phyloP scores from a whole-genome alignment of 2,797 vertebrate genomes.

The Remorina albescens region DNA sequence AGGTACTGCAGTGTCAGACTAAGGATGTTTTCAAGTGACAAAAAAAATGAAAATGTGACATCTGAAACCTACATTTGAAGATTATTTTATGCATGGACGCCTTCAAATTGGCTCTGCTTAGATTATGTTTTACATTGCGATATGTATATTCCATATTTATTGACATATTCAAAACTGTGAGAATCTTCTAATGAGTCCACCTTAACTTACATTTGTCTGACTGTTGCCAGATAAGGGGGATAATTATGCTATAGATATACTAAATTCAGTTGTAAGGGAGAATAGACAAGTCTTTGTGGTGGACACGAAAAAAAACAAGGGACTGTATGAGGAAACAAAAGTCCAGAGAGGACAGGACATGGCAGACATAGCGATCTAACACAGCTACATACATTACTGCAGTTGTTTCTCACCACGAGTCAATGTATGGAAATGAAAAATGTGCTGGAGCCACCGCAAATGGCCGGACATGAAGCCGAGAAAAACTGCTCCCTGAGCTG shows the following conservation, averaged over 20 bases:
- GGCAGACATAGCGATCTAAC: not conserved
- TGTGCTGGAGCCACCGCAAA: conserved; percentile 50
- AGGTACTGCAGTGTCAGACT: not conserved
- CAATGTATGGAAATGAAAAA: conserved; percentile 25
- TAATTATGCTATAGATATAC: not conserved
- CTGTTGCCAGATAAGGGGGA: not conserved
- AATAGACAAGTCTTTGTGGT: not conserved
- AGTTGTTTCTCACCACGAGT: conserved; percentile 23
- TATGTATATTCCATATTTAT: not conserved
- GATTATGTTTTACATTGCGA: not conserved
- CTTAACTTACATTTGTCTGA: not conserved
- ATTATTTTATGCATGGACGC: not conserved
- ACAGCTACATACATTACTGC: not conserved
- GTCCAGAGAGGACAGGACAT: not conserved
- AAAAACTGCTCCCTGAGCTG: conserved; percentile 64
- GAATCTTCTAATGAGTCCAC: not conserved
- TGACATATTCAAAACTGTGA: not conserved
- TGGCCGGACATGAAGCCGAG: conserved; percentile 47
- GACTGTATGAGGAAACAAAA: not conserved
- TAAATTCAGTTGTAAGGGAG: not conserved
- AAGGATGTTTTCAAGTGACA: not conserved
- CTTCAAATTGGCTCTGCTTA: not conserved
- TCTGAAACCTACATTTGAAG: not conserved
- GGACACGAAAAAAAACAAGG: too few species aligned
- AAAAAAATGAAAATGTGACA: not conserved